Conservation (phyloP, 2,888 invertebrate genomes). For the Dryocosmus kuriphilus region DNA sequence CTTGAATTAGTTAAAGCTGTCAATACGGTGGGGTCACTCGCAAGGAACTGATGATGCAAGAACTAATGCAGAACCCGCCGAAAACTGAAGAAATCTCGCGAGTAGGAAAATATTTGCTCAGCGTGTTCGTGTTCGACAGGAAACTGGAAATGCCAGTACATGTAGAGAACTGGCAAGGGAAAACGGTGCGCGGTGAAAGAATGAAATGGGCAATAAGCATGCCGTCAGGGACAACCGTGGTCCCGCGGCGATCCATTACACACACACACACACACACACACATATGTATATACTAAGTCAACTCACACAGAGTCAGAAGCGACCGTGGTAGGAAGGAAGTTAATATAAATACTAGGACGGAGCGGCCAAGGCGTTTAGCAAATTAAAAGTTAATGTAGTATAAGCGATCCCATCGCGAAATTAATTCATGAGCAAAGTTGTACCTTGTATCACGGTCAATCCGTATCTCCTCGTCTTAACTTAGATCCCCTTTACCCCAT, state of each 20-base stretch:
- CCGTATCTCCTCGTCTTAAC: slow-evolving; percentile 49
- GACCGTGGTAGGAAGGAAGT: slow-evolving; percentile 44
- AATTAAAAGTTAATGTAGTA: slow-evolving; percentile 68
- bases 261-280: slow-evolving; percentile 22
- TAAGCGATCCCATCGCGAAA: slow-evolving; percentile 65
- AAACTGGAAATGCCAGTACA: slow-evolving; percentile 19
- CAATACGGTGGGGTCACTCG: not conserved
- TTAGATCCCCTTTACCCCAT: not conserved
- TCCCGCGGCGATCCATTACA: slow-evolving; percentile 56
- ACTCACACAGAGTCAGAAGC: slow-evolving; percentile 22
- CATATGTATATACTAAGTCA: not conserved
- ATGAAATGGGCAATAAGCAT: slow-evolving; percentile 51
- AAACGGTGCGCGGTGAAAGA: slow-evolving; percentile 16
- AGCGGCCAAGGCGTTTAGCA: slow-evolving; percentile 55
- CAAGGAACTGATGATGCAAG: slow-evolving; percentile 15
- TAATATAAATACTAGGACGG: slow-evolving; percentile 51
- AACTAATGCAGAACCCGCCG: slow-evolving; percentile 27
- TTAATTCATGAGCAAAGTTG: slow-evolving; percentile 66
- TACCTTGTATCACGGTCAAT: slow-evolving; percentile 56
- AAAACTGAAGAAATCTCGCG: slow-evolving; percentile 25
- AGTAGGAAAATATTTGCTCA: slow-evolving; percentile 31
- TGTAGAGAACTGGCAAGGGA: not conserved
- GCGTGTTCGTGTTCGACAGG: slow-evolving; percentile 29
- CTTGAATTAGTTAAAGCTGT: not conserved
- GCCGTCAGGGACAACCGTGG: slow-evolving; percentile 56